These are phyloP conservation scores for Gandaritis pyraliata DNA, from an alignment of 2,888 invertebrate species.

Conservation along the genomic window DNA sequence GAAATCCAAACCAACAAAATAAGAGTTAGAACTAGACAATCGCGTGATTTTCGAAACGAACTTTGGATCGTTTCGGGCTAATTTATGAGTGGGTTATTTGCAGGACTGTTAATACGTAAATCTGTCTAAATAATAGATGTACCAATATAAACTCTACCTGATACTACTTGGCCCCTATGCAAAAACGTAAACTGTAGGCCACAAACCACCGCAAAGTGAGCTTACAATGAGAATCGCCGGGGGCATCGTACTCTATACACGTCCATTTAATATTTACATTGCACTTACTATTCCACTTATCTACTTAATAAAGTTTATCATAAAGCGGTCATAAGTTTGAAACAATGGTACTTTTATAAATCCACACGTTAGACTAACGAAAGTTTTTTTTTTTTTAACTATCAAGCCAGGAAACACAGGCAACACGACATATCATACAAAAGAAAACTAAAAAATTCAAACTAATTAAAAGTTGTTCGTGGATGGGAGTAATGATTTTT, in stretches of 20 bases:
- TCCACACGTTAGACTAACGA: no score
- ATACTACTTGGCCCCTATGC: constrained; percentile 54
- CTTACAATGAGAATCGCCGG: constrained; percentile 59
- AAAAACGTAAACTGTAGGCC: constrained; percentile 60
- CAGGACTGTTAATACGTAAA: background rate
- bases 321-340: constrained; percentile 22
- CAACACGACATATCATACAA: no score
- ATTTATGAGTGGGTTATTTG: background rate
- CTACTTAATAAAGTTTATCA: constrained; percentile 19
- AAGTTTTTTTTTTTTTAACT: no score
- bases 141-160: constrained; percentile 48
- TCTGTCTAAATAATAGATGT: constrained; percentile 1
- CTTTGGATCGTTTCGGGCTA: background rate
- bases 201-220: constrained; percentile 66
- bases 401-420: no score
- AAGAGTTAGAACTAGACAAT: background rate
- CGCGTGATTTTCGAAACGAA: constrained; percentile 4
- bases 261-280: constrained; percentile 36
- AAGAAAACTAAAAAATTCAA: no score
- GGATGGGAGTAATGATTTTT: no score
- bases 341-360: constrained; percentile 9
- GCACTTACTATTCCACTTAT: constrained; percentile 31
- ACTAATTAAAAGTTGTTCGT: no score
- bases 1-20: background rate
- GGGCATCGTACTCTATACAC: constrained; percentile 45